Evolutionary conservation across 2,113 vertebrate genomes (phyloP), one percentile per base, ranked within the genome.

Genomic region (Sterna hirundo): DNA sequence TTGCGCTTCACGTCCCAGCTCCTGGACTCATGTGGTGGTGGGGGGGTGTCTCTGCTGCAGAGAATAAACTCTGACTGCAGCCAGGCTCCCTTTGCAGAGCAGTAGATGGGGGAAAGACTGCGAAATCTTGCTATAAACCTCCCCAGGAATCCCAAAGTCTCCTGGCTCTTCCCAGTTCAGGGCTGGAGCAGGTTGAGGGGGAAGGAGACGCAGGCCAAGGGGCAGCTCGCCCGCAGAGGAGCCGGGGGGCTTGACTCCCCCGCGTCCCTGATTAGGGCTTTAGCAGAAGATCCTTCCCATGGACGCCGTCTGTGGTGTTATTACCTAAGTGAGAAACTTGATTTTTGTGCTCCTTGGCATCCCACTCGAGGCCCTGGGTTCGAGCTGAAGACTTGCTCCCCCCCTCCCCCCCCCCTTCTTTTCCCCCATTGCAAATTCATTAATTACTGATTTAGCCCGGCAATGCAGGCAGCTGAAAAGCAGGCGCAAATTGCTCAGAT

Each of bases 381-480:
- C 36, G 29, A 54, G 36, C 25, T 16, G 38, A 36, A 46, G 26
- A 11, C 21, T 82, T 25, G 21, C 15, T 68, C 78, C 17, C 12
- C 8, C 17, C 8, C 3, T 4, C 8, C 44, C 44, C 8, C 8
- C 2, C 15, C 5, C 32, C 7, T 13, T 66, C 44, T 46, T 92
- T 86, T 83, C 40, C 83, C 83, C 87, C 13, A 12, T 60, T 93
- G 80, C 83, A 91, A 95, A 97, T 88, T 72, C 72, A 81, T 96
- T 94, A 95, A 83, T 96, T 88, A 91, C 87, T 74, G 89, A 65
- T 91, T 94, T 91, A 83, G 72, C 52, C 71, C 5, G 19, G 85
- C 89, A 51, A 57, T 4, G 66, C 75, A 38, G 75, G 60, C 72
- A 15, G 80, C 66, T 92, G 94, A 71, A 90, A 90, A 92, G 93